These are phyloP conservation scores for Carabus problematicus DNA, from an alignment of 2,888 invertebrate genomes.

Conservation along the genomic window DNA sequence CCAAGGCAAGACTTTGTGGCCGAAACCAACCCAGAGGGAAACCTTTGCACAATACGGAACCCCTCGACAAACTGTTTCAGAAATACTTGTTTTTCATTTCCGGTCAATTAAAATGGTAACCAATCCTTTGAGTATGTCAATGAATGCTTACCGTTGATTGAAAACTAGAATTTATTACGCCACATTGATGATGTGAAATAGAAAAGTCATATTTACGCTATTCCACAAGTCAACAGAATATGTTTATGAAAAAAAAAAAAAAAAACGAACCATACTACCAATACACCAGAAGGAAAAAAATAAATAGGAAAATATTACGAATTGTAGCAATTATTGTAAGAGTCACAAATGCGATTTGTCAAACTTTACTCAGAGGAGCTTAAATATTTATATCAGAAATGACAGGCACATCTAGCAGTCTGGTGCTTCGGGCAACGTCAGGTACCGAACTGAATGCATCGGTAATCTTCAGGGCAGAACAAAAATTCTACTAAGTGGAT, in stretches of 20 bases:
- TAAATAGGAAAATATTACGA: not conserved
- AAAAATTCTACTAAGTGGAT: constrained; percentile 28
- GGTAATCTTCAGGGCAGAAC: constrained; percentile 16
- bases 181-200: no score
- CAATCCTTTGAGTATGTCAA: not conserved
- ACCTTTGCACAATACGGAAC: constrained; percentile 5
- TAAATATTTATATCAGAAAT: constrained; percentile 33
- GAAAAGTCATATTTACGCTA: no score
- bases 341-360: constrained; percentile 27
- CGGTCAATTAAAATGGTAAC: constrained; percentile 31
- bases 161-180: no score
- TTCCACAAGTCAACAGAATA: no score
- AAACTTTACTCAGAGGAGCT: constrained; percentile 19
- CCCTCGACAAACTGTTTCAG: not conserved
- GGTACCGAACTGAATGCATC: constrained; percentile 5
- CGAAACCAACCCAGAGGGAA: constrained; percentile 9
- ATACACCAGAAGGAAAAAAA: not conserved
- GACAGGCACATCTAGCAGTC: constrained; percentile 14
- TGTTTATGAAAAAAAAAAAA: no score
- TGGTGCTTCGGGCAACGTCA: not conserved
- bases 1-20: constrained; percentile 35
- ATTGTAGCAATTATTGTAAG: not conserved
- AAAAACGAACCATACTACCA: not conserved
- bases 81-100: constrained; percentile 33
- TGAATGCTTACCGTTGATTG: not conserved